Percentiles rank a stretch among this genome's conserved stretches.
Evolutionary conservation across 2,113 vertebrate species (phyloP).

Genomic region (Gymnorhina tibicen): DNA sequence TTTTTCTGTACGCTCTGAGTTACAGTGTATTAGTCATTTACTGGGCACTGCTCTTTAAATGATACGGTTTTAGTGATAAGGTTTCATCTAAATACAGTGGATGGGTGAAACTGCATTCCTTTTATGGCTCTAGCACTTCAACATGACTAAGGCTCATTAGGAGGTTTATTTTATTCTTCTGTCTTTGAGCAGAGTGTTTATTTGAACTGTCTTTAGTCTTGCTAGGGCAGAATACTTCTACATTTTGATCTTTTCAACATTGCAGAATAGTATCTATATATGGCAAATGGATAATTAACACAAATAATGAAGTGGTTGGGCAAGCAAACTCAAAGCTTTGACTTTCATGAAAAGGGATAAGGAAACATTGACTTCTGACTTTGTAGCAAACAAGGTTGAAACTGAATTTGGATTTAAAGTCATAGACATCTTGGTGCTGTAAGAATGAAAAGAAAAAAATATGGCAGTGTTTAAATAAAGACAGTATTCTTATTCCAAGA

Average conservation of each 20-base stretch:
- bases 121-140: neutral
- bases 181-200: neutral
- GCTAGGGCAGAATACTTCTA: neutral
- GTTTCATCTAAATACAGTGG: neutral
- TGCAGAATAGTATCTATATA: neutral
- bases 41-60: neutral
- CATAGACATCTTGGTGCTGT: neutral
- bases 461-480: neutral
- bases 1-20: neutral
- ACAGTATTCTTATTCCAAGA: neutral
- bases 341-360: neutral
- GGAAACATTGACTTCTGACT: neutral
- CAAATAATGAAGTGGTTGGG: neutral
- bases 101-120: neutral
- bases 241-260: neutral
- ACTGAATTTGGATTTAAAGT: neutral
- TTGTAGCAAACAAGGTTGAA: neutral
- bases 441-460: neutral
- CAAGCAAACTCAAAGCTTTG: neutral
- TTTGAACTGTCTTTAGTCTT: conserved; percentile 29
- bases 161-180: neutral
- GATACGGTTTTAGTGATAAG: neutral
- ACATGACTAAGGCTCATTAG: neutral
- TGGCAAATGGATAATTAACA: neutral
- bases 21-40: neutral